Evolutionary conservation across 2,113 vertebrate genomes (phyloP).

Genomic region (Melospiza melodia): DNA sequence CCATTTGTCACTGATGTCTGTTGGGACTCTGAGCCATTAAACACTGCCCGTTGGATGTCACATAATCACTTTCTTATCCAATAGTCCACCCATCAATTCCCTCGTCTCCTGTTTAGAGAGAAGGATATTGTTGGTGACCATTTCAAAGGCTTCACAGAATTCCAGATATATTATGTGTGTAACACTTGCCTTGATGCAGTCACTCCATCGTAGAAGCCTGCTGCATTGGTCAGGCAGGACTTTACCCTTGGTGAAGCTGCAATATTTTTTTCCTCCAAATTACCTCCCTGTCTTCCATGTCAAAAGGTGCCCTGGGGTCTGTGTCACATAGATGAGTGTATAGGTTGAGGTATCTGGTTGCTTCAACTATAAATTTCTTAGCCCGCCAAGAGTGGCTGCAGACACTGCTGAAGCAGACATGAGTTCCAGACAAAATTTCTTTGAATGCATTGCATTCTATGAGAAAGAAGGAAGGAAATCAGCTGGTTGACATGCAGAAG

Average conservation of each 20-base stretch:
- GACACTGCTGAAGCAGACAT: neutral
- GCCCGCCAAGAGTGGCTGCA: neutral
- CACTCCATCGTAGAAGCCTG: neutral
- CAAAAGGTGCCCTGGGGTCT: neutral
- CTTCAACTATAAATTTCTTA: neutral
- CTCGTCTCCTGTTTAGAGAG: neutral
- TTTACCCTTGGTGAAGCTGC: neutral
- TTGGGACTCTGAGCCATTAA: neutral
- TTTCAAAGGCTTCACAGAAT: neutral
- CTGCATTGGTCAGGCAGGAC: neutral
- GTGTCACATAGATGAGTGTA: fast-evolving
- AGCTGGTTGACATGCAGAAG: neutral
- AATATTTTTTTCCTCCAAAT: neutral
- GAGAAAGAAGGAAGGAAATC: neutral
- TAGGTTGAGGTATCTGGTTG: neutral
- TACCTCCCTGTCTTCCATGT: neutral
- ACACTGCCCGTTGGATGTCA: neutral
- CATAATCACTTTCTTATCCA: neutral
- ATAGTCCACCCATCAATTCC: neutral
- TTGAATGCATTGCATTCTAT: neutral
- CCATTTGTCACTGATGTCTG: neutral
- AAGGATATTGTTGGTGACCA: neutral
- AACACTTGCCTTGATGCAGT: neutral
- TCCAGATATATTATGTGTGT: neutral
- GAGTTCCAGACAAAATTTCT: neutral